phyloP scores from a whole-genome alignment of 2,113 vertebrate genomes.

The Scomber japonicus region DNA sequence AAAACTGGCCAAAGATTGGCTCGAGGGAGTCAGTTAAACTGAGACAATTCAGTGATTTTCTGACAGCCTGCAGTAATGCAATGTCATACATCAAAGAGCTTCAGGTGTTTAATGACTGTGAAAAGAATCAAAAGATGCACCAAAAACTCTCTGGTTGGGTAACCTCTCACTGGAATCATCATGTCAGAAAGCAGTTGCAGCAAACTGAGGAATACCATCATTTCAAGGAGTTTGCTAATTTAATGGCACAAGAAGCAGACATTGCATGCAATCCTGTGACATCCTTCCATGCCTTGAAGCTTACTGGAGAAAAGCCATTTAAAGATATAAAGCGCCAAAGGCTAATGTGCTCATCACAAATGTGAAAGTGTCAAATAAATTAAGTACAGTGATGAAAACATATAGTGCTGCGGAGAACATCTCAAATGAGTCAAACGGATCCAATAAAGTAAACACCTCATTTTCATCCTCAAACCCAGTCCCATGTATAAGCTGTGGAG shows the following conservation, averaged over 20 bases:
- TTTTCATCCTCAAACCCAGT: constrained; percentile 1
- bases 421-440: background rate
- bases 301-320: constrained; percentile 9
- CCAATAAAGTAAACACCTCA: constrained; percentile 3
- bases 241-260: constrained; percentile 43
- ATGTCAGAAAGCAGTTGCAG: constrained; percentile 31
- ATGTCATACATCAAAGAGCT: constrained; percentile 53
- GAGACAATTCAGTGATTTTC: constrained; percentile 56
- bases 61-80: constrained; percentile 48
- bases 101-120: constrained; percentile 46
- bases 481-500: constrained; percentile 48
- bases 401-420: background rate
- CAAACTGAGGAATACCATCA: background rate
- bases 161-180: constrained; percentile 48
- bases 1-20: constrained; percentile 52
- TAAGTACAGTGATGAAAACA: background rate
- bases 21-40: constrained; percentile 42
- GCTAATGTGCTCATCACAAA: constrained; percentile 38
- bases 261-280: constrained; percentile 57
- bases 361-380: constrained; percentile 6
- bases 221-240: constrained; percentile 31
- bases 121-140: constrained; percentile 55
- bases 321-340: constrained; percentile 38
- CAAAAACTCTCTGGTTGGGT: constrained; percentile 55
- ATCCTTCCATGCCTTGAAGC: constrained; percentile 28